Percentiles rank a stretch among this genome's conserved stretches.
Conservation (phyloP, 2,888 invertebrate species). For the Eristalis arbustorum region DNA sequence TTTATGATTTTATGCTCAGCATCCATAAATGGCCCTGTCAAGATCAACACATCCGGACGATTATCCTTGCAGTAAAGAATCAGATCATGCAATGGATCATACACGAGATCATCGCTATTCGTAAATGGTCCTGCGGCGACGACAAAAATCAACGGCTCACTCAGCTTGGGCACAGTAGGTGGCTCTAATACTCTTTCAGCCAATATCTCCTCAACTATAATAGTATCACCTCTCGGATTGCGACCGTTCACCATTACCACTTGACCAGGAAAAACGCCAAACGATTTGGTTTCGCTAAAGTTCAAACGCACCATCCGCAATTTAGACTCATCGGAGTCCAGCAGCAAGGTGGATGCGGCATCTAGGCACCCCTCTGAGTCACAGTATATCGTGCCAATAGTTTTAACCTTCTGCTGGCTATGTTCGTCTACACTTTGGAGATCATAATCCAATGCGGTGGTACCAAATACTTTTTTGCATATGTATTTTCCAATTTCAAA, state of each 20-base stretch:
- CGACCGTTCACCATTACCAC: slow-evolving; percentile 86
- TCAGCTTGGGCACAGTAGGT: slow-evolving; percentile 78
- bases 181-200: slow-evolving; percentile 81
- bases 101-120: slow-evolving; percentile 87
- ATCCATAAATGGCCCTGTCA: slow-evolving; percentile 93
- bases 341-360: slow-evolving; percentile 85
- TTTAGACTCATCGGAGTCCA: slow-evolving; percentile 83
- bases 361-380: slow-evolving; percentile 88
- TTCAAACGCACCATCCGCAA: slow-evolving; percentile 81
- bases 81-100: slow-evolving; percentile 91
- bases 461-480: slow-evolving; percentile 76
- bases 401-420: slow-evolving; percentile 76
- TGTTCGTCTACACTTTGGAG: slow-evolving; percentile 77
- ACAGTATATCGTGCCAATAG: slow-evolving; percentile 88
- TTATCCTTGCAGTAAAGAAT: slow-evolving; percentile 84
- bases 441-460: slow-evolving; percentile 75
- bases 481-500: slow-evolving; percentile 76
- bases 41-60: slow-evolving; percentile 89
- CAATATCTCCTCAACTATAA: slow-evolving; percentile 85
- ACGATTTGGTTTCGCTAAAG: slow-evolving; percentile 81
- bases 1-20: slow-evolving; percentile 84
- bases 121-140: slow-evolving; percentile 93
- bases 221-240: slow-evolving; percentile 86
- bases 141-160: slow-evolving; percentile 85
- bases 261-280: slow-evolving; percentile 79